Evolutionary conservation across 2,797 vertebrate species (phyloP).

Genomic region (Momotus momota): DNA sequence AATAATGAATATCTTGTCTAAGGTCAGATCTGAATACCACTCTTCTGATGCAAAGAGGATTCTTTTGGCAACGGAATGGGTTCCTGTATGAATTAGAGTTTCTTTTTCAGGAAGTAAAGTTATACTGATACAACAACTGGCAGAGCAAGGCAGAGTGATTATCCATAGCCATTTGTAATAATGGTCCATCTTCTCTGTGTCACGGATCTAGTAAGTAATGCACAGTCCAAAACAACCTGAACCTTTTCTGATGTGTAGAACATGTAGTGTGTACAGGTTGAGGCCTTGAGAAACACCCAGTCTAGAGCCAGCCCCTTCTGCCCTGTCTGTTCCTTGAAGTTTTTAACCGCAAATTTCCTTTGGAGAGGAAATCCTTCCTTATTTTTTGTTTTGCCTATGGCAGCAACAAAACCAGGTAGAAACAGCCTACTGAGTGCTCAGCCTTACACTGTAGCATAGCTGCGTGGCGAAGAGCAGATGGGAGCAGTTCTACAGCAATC

Average conservation of each 20-base stretch:
- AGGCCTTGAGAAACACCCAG: neutral
- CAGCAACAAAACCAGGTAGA: neutral
- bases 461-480: neutral
- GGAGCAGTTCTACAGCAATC: neutral
- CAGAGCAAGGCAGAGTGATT: neutral
- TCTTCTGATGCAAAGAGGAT: conserved; percentile 22
- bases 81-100: neutral
- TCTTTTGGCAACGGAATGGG: neutral
- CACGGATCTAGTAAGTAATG: neutral
- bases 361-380: neutral
- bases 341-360: neutral
- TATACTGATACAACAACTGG: neutral
- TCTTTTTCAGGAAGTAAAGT: neutral
- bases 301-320: neutral
- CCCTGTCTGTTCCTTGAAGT: neutral
- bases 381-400: neutral
- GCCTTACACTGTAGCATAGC: neutral
- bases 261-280: neutral
- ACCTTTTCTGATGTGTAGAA: neutral
- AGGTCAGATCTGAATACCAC: neutral
- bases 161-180: neutral
- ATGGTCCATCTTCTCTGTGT: neutral
- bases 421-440: neutral
- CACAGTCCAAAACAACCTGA: neutral
- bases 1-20: neutral